Base-by-base conservation (phyloP, 2,113 vertebrate genomes). In the Lipotes vexillifer region DNA sequence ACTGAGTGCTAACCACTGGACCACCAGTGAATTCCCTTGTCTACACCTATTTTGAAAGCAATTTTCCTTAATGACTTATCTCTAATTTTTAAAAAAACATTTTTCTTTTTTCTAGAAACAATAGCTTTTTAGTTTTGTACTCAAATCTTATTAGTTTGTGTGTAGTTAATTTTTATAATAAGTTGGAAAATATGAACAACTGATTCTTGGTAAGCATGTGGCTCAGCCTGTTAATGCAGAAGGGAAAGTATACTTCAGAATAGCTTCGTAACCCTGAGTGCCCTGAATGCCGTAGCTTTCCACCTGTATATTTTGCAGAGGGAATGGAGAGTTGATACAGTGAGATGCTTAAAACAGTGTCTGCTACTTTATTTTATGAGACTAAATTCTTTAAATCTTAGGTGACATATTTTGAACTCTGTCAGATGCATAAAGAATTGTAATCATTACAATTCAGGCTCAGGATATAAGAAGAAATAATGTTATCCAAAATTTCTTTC, bases 191-290 rank as follows among this genome's bases (percentile, higher is more conserved):
- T 78, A 31, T 20, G 8, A 55, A 41, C 27, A 63, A 2, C 11
- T 44, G 36, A 23, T 69, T 71, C 29, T 88, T 71, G 4, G 6
- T 55, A 46, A 36, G 8, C 6, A 1, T 36, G 1, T 31, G 65
- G 27, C 25, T 55, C 46, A 29, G 31, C 14, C 14, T 80, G 71
- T 65, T 80, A 6, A 18, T 31, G 4, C 2, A 5, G n/a, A 31
- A 57, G 21, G 5, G 12, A 25, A 4, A 52, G 25, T 12, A 0
- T 20, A 9, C 20, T 18, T 0, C 33, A 23, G 25, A 21, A 20
- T 14, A 63, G 57, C 18, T 52, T 27, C 20, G 0, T 57, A 44
- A 12, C 69, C 38, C 63, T 23, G 3, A n/a, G 25, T 49, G 13
- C 15, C 31, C 66, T 72, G 38, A 38, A 20, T 20, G n/a, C 46